Base-by-base conservation (phyloP, 2,113 vertebrate species). In the Cottus gobio region DNA sequence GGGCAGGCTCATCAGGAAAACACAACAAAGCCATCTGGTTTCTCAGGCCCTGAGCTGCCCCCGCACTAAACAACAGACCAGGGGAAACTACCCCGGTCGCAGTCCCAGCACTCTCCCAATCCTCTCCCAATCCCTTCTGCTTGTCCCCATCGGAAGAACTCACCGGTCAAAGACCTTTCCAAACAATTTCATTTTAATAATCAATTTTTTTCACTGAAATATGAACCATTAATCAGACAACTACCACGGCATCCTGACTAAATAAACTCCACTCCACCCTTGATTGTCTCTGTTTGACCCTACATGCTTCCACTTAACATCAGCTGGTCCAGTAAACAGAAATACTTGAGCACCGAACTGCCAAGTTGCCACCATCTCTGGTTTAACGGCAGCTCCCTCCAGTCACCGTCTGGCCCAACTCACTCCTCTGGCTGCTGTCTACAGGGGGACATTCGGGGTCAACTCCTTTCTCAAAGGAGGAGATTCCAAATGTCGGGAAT, bases 21-120 rank as follows among this genome's bases (percentile, higher is more conserved):
- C 91, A 91, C 94, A 94, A 93, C 94, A 94, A 93, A 95, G 91
- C 93, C 95, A 96, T 96, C 95, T 96, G 95, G 93, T 95, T 96
- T 96, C 95, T 96, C 94, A 96, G 94, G 94, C 94, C 95, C 95
- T 83, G 16, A 31, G 16, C 62, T 93, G 93, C 93, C 94, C 93
- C 91, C 74, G 46, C 74, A 52, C 90, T 83, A 75, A 93, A 92
- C 89, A 91, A 79, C 90, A 89, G 83, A 89, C 60, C 77, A 85
- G 90, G 87, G 87, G 90, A 91, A 91, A 88, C 88, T 90, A 91
- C 90, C 89, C 78, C 75, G 26, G 34, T 81, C 76, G 82, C 88
- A 82, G 68, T 85, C 86, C 71, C 88, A 84, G 65, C 81, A 30
- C 61, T 76, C 74, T 84, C 54, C 37, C 37, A 11, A 39, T 11